Evolutionary conservation across 2,888 invertebrate genomes (phyloP).

Genomic region (Lithophane socia): DNA sequence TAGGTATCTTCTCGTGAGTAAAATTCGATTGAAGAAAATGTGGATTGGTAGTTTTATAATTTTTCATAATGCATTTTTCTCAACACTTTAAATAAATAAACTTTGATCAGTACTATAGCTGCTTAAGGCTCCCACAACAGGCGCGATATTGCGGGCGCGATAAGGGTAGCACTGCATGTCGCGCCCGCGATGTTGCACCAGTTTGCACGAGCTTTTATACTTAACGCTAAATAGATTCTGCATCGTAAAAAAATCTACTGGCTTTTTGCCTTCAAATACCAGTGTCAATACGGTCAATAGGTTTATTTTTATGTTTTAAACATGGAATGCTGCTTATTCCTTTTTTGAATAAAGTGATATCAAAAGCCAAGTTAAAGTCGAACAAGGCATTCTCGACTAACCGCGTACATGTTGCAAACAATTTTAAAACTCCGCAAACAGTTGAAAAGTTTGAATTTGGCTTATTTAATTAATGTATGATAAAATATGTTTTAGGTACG

Average conservation of each 20-base stretch:
- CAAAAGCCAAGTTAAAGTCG: slow-evolving; percentile 39
- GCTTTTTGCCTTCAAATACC: background rate
- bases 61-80: background rate
- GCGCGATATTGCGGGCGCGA: too few relatives aligned
- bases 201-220: background rate
- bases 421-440: slow-evolving; percentile 39
- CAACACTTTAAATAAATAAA: background rate
- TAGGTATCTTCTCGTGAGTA: background rate
- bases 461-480: slow-evolving; percentile 22
- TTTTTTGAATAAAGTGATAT: background rate
- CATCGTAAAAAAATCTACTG: background rate
- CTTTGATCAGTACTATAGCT: too few relatives aligned
- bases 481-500: slow-evolving; percentile 28
- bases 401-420: slow-evolving; percentile 47
- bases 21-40: background rate
- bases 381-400: slow-evolving; percentile 38
- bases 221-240: background rate
- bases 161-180: too few relatives aligned
- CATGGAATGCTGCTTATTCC: background rate
- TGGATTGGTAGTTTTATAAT: background rate
- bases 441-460: slow-evolving; percentile 37
- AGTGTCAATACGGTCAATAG: background rate
- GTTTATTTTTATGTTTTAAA: background rate
- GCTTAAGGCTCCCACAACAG: too few relatives aligned
- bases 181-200: too few relatives aligned